These are phyloP conservation scores for Pachyramphus minor DNA, from an alignment of 2,113 vertebrate species.

Conservation along the genomic window DNA sequence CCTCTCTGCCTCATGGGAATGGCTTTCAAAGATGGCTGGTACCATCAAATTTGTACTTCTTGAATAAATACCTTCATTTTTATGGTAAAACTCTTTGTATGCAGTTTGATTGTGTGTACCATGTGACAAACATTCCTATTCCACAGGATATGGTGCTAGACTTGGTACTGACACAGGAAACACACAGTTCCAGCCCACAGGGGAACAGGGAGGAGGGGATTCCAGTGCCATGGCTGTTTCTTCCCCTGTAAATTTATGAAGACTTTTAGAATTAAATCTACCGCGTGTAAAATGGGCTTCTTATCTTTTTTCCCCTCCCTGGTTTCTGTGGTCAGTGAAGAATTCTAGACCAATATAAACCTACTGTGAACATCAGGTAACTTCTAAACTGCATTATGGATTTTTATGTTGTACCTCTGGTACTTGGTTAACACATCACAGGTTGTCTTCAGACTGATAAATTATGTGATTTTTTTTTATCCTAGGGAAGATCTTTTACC, in stretches of 20 bases:
- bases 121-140: neutral
- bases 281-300: neutral
- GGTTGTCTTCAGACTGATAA: neutral
- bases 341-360: neutral
- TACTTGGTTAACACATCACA: neutral
- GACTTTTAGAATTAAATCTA: neutral
- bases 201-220: neutral
- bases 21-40: conserved; percentile 74
- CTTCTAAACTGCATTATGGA: neutral
- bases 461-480: neutral
- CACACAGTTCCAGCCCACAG: neutral
- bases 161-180: neutral
- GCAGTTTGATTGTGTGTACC: neutral
- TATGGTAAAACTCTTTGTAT: conserved; percentile 40
- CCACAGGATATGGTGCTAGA: fast-evolving
- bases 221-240: neutral
- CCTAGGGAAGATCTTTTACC: neutral
- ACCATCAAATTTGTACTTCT: conserved; percentile 75
- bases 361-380: neutral
- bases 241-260: neutral
- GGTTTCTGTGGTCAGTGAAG: neutral
- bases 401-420: neutral
- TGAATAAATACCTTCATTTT: conserved; percentile 73
- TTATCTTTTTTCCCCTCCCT: neutral
- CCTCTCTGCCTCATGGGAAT: conserved; percentile 68